Percentiles rank a stretch among this genome's conserved stretches.
Conservation (phyloP, 1,140 invertebrate species). For the Drosophila truncata region DNA sequence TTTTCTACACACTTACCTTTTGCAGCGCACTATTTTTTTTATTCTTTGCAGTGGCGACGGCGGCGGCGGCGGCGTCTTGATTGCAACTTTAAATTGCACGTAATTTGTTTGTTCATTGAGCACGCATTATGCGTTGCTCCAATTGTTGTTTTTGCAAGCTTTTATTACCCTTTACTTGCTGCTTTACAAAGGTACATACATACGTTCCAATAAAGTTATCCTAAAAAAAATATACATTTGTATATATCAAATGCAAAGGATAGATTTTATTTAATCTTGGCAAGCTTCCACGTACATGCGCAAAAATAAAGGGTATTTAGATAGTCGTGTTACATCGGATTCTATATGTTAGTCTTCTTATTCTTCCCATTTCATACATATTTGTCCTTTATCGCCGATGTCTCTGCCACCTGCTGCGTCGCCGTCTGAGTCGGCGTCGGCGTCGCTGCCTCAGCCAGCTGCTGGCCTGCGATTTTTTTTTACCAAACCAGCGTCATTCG, state of each 20-base stretch:
- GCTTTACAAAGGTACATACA: background rate
- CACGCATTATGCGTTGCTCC: slow-evolving; percentile 49
- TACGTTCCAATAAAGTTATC: background rate
- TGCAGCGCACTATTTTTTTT: slow-evolving; percentile 3
- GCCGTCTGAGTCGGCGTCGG: slow-evolving; percentile 10
- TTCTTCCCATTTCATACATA: slow-evolving; percentile 28
- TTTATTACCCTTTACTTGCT: slow-evolving; percentile 2
- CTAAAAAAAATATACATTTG: background rate
- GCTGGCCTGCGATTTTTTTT: slow-evolving; percentile 41
- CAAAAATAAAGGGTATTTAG: background rate
- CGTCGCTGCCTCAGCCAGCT: slow-evolving; percentile 5
- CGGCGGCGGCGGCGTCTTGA: slow-evolving; percentile 25
- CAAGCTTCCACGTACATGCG: background rate
- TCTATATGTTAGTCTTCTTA: slow-evolving; percentile 33
- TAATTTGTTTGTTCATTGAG: slow-evolving; percentile 58
- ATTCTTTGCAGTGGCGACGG: slow-evolving; percentile 12
- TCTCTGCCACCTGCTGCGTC: slow-evolving; percentile 31
- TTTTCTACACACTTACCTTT: slow-evolving; percentile 13
- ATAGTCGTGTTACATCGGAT: background rate
- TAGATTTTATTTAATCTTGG: background rate
- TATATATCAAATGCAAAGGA: background rate
- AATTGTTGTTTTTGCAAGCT: slow-evolving; percentile 43
- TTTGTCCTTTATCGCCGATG: slow-evolving; percentile 52
- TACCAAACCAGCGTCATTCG: slow-evolving; percentile 46
- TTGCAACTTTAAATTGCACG: slow-evolving; percentile 43